Base-by-base conservation (phyloP, 2,797 vertebrate genomes). In the Streptopelia turtur region DNA sequence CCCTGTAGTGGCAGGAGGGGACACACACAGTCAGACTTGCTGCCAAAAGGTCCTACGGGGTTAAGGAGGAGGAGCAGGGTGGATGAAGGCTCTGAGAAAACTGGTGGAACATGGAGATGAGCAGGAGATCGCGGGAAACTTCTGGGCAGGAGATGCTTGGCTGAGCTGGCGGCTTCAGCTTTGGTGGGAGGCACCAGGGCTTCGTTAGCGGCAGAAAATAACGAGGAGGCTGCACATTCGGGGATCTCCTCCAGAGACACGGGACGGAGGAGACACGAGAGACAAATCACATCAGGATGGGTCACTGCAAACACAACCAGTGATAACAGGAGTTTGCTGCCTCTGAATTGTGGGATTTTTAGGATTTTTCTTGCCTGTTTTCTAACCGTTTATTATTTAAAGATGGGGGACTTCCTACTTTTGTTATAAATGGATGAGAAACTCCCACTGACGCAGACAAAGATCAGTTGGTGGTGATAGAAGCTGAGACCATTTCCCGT, bases 61-160 rank as follows among this genome's bases (percentile, higher is more conserved):
- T 12, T 22, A 3, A 74, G 24, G 27, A 74, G 9, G 49, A 77
- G 68, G 37, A 76, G 49, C 9, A 88, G 24, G 18, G 31, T 5
- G 33, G 41, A 13, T 30, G 83, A 83, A 90, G 41, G 50, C 59
- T 64, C 25, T 23, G 56, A 60, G 66, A 41, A 59, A 66, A 0
- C 10, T 14, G 28, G 10, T 1, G 0, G 0, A 15, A n/a, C 7
- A 11, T 4, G 45, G 78, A 39, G 50, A n/a, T 7, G 18, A 85
- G 43, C 30, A 13, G 1, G 33, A 2, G 11, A 24, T 3, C 56
- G 60, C 2, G 0, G n/a, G 21, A 1, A 43, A 4, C 30, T 35
- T 45, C 0, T 5, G 82, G 71, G 68, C 52, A 27, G 39, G 16
- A 85, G 57, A 2, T 1, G 8, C 9, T 63, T 3, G 57, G n/a